These are phyloP conservation scores for Podiceps cristatus DNA, from an alignment of 2,113 vertebrate species.

Conservation along the genomic window DNA sequence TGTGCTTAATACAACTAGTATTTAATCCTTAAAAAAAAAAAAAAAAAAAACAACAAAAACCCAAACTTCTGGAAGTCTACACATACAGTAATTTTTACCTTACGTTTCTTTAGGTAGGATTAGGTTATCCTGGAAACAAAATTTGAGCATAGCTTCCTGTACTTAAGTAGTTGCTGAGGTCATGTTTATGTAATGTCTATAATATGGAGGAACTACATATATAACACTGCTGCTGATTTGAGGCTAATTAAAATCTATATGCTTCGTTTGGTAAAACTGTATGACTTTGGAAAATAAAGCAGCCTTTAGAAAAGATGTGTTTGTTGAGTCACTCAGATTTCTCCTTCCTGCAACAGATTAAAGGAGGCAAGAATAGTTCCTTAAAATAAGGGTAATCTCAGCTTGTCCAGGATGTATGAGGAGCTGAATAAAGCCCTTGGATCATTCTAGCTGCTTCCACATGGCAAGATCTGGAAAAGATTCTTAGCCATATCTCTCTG, in stretches of 20 bases:
- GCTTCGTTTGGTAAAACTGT: background rate
- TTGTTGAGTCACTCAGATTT: background rate
- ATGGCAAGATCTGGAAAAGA: background rate
- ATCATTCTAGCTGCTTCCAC: background rate
- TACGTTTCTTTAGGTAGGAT: background rate
- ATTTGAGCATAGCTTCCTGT: background rate
- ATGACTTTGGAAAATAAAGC: background rate
- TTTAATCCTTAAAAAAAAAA: no score
- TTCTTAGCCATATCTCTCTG: background rate
- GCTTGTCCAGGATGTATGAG: background rate
- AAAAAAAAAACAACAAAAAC: no score
- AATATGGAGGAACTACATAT: background rate
- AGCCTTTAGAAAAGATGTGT: background rate
- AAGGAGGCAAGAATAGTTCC: background rate
- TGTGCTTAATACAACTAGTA: background rate
- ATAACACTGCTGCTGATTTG: background rate
- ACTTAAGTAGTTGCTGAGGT: background rate
- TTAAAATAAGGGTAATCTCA: background rate
- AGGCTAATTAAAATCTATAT: background rate
- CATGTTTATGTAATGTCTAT: background rate
- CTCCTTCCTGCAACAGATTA: background rate
- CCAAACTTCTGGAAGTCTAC: background rate
- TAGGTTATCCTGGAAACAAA: background rate
- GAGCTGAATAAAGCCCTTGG: background rate
- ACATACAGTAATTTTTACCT: background rate